Base-by-base conservation (phyloP, 2,888 invertebrate genomes). In the Torymus auratus region DNA sequence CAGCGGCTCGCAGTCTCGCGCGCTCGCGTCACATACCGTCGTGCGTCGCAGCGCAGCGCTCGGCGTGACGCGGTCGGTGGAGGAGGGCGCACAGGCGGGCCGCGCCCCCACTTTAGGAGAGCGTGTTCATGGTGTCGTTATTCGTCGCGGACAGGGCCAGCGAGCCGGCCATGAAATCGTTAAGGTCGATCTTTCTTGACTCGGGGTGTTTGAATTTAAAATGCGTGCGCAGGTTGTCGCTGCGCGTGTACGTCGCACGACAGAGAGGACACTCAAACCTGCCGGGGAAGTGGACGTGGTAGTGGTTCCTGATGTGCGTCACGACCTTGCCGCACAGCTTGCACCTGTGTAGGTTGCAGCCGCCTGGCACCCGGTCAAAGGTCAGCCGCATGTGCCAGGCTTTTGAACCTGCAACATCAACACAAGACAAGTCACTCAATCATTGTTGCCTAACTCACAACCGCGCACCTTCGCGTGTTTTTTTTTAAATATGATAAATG, bases 321-420 rank as follows among this genome's bases (percentile, higher is more conserved):
- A 96, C 96, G 94, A 96, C 96, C 94, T 96, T 96, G 93, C 96
- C 96, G 93, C 96, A 96, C 93, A 96, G 94, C 94, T 96, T 96
- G 94, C 96, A 96, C 92, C 96, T 96, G 94, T 96, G 96, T 93
- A 96, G 95, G 94, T 96, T 96, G 92, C 96, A 95, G 93, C 96
- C 96, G 93, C 96, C 96, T 92, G 96, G 96, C 93, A 96, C 94
- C 91, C 96, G 96, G 94, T 96, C 96, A 94, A 96, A 96, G 93
- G 96, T 96, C 93, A 96, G 95, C 94, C 96, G 96, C 96, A 96
- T 96, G 94, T 96, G 96, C 96, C 96, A 96, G 94, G 96, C 96
- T 95, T 96, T 96, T 92, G 96, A 96, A 95, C 96, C 96, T 96
- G 95, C 94, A 95, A 95, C 93, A 93, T 93, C 92, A 93, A 92